Evolutionary conservation across 2,888 invertebrate genomes (phyloP), one percentile per base, ranked within the genome.

Genomic region (Hypena proboscidalis): DNA sequence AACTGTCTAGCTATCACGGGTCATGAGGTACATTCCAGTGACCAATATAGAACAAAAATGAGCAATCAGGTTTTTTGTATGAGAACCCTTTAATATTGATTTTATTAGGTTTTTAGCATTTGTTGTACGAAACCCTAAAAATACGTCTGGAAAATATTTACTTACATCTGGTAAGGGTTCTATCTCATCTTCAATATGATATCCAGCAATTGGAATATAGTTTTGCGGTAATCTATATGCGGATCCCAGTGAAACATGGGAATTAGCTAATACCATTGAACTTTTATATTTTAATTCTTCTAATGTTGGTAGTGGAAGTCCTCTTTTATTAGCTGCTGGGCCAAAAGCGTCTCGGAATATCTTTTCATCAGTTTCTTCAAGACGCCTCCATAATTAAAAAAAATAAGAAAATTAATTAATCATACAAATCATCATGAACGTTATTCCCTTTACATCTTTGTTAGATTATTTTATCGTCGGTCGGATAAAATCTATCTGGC

Each of bases 201-300:
- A 85, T n/a, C 86, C 86, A 26, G 71, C 75, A 38, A 85, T 71
- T 0, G 68, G 53, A 19, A 68, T 67, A 26, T 77, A 80, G 43
- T 66, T 83, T 17, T 74, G 75, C 0, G 86, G 86, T 1, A 85
- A 11, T 1, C 62, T 56, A 0, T 74, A 52, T 3, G 75, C 44
- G 14, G 63, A 53, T 0, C 83, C 82, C 1, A 67, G 36, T 0
- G 80, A 79, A 0, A 70, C 41, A 13, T 86, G 82, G 0, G 85
- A 81, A 40, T 85, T 85, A 0, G 75, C 80, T 1, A 86, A 45
- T 31, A 86, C 60, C 19, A 87, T 27, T 0, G 85, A 80, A 1
- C 52, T 68, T 3, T 82, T 83, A 43, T 70, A 69, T 22, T 64
- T 63, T 0, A 74, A 26, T 8, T 74, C 77, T 2, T 77, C 52